Percentiles rank a stretch among this genome's conserved stretches.
phyloP scores from a whole-genome alignment of 1,140 invertebrate species.

The Zaprionus vittiger region DNA sequence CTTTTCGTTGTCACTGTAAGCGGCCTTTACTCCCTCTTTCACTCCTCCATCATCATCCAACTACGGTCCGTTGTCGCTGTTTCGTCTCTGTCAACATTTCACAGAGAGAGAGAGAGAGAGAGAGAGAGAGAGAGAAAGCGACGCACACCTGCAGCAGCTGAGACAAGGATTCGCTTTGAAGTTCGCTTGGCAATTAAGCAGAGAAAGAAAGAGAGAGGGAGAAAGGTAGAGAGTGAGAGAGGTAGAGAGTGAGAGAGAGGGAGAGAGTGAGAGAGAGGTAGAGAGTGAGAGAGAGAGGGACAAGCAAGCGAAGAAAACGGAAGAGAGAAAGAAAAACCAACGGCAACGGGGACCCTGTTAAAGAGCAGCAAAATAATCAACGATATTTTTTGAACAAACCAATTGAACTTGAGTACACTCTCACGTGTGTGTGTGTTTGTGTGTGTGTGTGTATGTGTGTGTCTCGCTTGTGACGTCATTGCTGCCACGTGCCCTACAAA shows the following conservation, averaged over 20 bases:
- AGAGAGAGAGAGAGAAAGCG: neutral
- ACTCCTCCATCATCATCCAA: no score
- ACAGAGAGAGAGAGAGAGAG: neutral
- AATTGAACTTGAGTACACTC: slow-evolving; percentile 23
- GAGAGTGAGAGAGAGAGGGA: no score
- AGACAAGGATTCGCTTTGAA: slow-evolving; percentile 36
- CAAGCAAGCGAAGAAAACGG: neutral
- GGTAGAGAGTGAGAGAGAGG: no score
- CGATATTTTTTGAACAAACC: slow-evolving; percentile 14
- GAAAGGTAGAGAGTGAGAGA: no score
- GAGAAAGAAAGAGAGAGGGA: neutral
- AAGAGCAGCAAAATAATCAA: slow-evolving; percentile 10
- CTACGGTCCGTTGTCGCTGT: neutral
- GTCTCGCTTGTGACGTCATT: slow-evolving; percentile 18
- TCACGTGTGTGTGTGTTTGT: neutral
- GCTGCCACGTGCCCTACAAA: slow-evolving; percentile 26
- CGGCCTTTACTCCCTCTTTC: neutral
- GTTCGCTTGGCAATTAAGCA: slow-evolving; percentile 30
- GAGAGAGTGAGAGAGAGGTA: neutral
- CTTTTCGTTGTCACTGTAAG: slow-evolving; percentile 17
- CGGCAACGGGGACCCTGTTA: slow-evolving; percentile 7
- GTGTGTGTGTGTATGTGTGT: slow-evolving; percentile 1
- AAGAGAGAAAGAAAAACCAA: neutral
- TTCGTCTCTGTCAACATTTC: neutral
- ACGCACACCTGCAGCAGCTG: slow-evolving; percentile 19